phyloP scores from a whole-genome alignment of 2,888 invertebrate species.

The Conchocele bisecta region DNA sequence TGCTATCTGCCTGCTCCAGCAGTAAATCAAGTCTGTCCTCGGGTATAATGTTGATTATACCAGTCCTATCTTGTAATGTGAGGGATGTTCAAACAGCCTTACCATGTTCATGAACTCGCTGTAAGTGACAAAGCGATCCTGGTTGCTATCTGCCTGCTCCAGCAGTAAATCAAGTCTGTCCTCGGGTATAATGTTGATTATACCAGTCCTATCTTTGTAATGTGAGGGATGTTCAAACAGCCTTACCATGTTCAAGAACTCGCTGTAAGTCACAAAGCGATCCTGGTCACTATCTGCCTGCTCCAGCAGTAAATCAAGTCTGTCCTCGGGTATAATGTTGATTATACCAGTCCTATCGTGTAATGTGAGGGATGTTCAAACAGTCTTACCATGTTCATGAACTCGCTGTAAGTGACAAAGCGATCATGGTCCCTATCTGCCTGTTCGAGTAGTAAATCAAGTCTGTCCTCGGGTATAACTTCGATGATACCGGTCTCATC shows the following conservation, averaged over 20 bases:
- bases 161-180: conserved; percentile 76
- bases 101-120: conserved; percentile 83
- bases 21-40: conserved; percentile 73
- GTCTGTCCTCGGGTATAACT: conserved; percentile 69
- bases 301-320: conserved; percentile 74
- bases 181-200: conserved; percentile 71
- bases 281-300: conserved; percentile 81
- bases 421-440: conserved; percentile 81
- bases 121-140: conserved; percentile 81
- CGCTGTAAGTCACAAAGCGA: conserved; percentile 81
- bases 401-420: conserved; percentile 82
- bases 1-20: conserved; percentile 77
- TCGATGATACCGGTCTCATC: conserved; percentile 77
- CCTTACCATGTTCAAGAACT: conserved; percentile 82
- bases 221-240: too few relatives aligned
- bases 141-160: conserved; percentile 78
- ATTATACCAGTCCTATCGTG: conserved; percentile 76
- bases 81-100: too few relatives aligned
- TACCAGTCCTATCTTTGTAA: conserved; percentile 77
- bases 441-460: conserved; percentile 72
- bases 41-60: conserved; percentile 71
- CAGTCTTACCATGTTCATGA: conserved; percentile 80
- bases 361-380: too few relatives aligned
- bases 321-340: conserved; percentile 69
- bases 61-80: conserved; percentile 79